These are phyloP conservation scores for Phengaris alcon DNA, from an alignment of 2,888 invertebrate species.

Conservation along the genomic window DNA sequence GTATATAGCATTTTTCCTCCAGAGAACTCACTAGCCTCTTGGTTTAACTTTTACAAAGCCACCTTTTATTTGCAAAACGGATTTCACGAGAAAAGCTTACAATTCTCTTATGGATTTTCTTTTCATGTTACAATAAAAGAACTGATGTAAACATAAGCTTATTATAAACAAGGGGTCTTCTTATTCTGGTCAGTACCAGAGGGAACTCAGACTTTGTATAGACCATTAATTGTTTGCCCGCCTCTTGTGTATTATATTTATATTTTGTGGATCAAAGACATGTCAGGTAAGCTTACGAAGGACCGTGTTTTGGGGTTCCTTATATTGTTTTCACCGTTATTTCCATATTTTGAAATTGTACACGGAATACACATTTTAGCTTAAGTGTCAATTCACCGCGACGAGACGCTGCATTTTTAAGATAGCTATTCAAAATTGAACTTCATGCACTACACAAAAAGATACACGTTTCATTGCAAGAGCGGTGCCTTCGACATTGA, in stretches of 20 bases:
- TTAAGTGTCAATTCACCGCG: no score
- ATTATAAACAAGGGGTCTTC: slow-evolving; percentile 26
- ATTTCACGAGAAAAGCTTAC: slow-evolving; percentile 18
- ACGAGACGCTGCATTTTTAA: no score
- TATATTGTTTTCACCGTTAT: slow-evolving; percentile 16
- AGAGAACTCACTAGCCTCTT: not conserved
- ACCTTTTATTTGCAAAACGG: not conserved
- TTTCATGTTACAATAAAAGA: slow-evolving; percentile 7
- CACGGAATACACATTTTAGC: no score
- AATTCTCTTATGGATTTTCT: not conserved
- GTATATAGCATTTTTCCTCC: no score
- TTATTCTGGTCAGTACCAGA: slow-evolving; percentile 9
- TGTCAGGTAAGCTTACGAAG: slow-evolving; percentile 50
- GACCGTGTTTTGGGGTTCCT: slow-evolving; percentile 44
- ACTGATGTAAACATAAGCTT: slow-evolving; percentile 23
- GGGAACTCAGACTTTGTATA: slow-evolving; percentile 40
- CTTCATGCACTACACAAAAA: no score
- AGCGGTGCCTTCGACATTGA: no score
- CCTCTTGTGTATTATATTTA: slow-evolving; percentile 46
- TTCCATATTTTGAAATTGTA: no score
- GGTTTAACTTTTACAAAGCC: not conserved
- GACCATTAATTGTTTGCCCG: slow-evolving; percentile 55
- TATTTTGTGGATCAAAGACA: slow-evolving; percentile 58
- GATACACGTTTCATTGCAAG: no score
- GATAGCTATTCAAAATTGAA: no score